Percentiles rank a stretch among this genome's conserved stretches.
phyloP scores from a whole-genome alignment of 1,140 invertebrate species.

The Leptopilina boulardi region DNA sequence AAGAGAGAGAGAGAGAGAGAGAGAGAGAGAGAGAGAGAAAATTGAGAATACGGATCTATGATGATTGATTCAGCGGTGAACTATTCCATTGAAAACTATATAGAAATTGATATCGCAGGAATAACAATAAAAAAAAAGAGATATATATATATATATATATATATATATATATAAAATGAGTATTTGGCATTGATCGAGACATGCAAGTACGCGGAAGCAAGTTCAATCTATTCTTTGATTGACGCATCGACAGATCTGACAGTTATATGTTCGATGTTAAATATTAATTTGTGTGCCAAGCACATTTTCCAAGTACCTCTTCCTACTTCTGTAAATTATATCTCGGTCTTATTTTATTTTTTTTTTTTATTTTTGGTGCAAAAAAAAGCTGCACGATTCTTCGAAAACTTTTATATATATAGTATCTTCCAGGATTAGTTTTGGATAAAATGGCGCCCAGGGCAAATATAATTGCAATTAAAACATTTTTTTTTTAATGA shows the following conservation, averaged over 20 bases:
- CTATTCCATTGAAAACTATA: constrained; percentile 10
- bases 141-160: too few relatives aligned
- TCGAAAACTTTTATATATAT: too few relatives aligned
- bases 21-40: background rate
- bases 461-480: too few relatives aligned
- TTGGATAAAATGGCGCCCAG: too few relatives aligned
- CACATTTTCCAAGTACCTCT: constrained; percentile 11
- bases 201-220: constrained; percentile 32
- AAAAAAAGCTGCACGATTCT: background rate
- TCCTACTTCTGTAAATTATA: constrained; percentile 27
- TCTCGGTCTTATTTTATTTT: background rate
- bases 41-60: constrained; percentile 16
- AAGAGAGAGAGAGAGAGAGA: too few relatives aligned
- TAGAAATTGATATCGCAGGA: constrained; percentile 30
- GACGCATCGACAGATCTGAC: constrained; percentile 32
- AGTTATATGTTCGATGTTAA: constrained; percentile 27
- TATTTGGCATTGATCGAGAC: constrained; percentile 32
- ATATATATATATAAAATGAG: constrained; percentile 24
- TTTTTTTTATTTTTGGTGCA: background rate
- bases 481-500: too few relatives aligned
- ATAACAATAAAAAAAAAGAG: too few relatives aligned
- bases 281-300: constrained; percentile 31
- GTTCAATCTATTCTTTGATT: constrained; percentile 32
- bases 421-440: too few relatives aligned
- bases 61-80: constrained; percentile 4